These are phyloP conservation scores for Muscicapa adusta DNA, from an alignment of 2,113 vertebrate genomes.

Conservation along the genomic window DNA sequence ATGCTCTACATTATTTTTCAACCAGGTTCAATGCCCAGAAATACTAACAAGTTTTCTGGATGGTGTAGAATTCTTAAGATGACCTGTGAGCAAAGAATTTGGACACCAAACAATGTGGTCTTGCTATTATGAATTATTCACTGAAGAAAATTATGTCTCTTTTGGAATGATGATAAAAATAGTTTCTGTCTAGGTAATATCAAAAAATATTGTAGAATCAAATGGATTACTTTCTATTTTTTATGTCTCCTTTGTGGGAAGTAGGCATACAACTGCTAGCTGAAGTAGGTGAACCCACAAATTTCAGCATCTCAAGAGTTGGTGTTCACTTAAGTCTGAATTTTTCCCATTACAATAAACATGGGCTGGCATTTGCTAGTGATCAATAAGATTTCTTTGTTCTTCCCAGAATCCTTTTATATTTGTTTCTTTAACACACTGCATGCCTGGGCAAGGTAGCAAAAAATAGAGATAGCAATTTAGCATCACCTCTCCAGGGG, in stretches of 20 bases:
- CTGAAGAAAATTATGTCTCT: background rate
- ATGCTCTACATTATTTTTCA: background rate
- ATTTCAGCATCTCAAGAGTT: background rate
- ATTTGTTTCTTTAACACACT: background rate
- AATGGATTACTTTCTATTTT: background rate
- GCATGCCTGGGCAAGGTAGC: background rate
- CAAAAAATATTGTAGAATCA: background rate
- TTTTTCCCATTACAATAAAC: background rate
- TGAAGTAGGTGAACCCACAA: background rate
- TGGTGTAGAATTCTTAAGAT: background rate
- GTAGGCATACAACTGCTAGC: background rate
- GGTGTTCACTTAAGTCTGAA: background rate
- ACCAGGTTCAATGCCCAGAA: background rate
- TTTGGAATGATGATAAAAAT: background rate
- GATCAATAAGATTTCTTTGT: background rate
- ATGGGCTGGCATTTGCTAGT: background rate
- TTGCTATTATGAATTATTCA: background rate
- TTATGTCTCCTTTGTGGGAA: background rate
- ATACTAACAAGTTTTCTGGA: background rate
- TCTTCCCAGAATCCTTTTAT: background rate
- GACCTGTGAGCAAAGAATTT: background rate
- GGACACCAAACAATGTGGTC: background rate
- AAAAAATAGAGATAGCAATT: background rate
- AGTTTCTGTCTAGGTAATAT: background rate
- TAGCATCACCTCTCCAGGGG: background rate